Evolutionary conservation across 2,797 vertebrate genomes (phyloP).

Genomic region (Mormyrus proboscirostris): DNA sequence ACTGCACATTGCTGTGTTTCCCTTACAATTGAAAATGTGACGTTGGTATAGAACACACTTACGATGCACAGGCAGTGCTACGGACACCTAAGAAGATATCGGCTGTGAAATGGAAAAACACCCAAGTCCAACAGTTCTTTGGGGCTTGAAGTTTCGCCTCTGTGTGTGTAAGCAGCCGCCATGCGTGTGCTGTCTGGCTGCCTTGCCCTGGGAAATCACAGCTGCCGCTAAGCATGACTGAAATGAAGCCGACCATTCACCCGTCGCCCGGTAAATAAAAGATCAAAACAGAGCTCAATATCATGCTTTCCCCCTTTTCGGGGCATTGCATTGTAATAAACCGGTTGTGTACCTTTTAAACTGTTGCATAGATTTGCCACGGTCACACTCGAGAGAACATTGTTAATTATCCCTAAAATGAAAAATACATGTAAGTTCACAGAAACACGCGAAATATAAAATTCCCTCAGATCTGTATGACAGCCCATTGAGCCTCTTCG

Average conservation of each 20-base stretch:
- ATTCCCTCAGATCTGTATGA: neutral
- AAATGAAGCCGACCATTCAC: slow-evolving; percentile 19
- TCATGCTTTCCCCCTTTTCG: neutral
- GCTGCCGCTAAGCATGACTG: slow-evolving; percentile 16
- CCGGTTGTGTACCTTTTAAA: neutral
- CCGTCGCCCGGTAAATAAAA: neutral
- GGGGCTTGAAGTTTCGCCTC: slow-evolving; percentile 24
- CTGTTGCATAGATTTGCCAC: neutral
- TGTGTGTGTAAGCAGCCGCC: slow-evolving; percentile 30
- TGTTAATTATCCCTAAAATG: neutral
- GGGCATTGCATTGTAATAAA: neutral
- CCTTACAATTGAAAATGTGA: neutral
- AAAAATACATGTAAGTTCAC: neutral
- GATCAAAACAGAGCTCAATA: neutral
- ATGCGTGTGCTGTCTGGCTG: slow-evolving; percentile 29
- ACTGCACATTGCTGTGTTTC: neutral
- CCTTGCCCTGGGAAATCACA: slow-evolving; percentile 27
- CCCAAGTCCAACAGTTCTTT: slow-evolving; percentile 28
- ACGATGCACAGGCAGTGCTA: slow-evolving; percentile 27
- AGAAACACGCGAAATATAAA: neutral
- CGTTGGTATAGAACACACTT: neutral
- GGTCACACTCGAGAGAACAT: neutral
- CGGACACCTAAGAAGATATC: slow-evolving; percentile 32
- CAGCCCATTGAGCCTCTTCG: neutral
- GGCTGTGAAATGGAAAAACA: slow-evolving; percentile 40